Evolutionary conservation across 2,113 vertebrate species (phyloP), one percentile per base, ranked within the genome.

Genomic region (Brachyhypopomus gauderio): DNA sequence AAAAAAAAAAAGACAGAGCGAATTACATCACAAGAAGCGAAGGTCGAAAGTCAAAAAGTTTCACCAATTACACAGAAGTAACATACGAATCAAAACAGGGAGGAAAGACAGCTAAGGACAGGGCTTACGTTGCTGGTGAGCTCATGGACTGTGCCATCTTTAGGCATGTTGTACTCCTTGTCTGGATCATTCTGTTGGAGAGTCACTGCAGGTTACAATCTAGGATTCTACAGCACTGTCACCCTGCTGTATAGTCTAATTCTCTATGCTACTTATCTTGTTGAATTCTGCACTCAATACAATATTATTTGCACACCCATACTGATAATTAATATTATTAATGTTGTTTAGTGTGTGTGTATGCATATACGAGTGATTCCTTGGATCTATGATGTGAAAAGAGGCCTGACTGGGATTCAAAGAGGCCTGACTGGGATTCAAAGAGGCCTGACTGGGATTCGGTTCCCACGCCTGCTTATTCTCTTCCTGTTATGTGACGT

Each of bases 141-240:
- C 48, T 99, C 97, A 0, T 99, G 98, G 25, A 99, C 97, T 0
- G 98, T 99, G 38, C 97, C 97, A 0, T 98, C 98, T 87, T 98
- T 99, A 30, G 98, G 97, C 98, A 99, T 99, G 92, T 98, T 99
- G 89, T 98, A 98, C 56, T 99, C 98, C 77, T 99, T 99, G 87
- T 99, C 98, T 0, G 97, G 97, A 80, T 99, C 96, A 2, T 97
- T 98, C 97, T 99, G 85, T 20, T 27, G 76, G 23, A 79, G 7
- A 52, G 16, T 77, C 23, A 56, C 12, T 52, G 45, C 45, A 1
- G 12, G 45, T 52, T 52, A 52, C 3, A 48, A 3, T 45, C 45
- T 14, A 52, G 45, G 12, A 52, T 14, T 52, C 45, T 52, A 41
- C 5, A 41, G 41, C 41, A 52, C 45, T 52, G 45, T 11, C 45